Conservation (phyloP, 2,113 vertebrate genomes). For the Ancistrus triradiatus region DNA sequence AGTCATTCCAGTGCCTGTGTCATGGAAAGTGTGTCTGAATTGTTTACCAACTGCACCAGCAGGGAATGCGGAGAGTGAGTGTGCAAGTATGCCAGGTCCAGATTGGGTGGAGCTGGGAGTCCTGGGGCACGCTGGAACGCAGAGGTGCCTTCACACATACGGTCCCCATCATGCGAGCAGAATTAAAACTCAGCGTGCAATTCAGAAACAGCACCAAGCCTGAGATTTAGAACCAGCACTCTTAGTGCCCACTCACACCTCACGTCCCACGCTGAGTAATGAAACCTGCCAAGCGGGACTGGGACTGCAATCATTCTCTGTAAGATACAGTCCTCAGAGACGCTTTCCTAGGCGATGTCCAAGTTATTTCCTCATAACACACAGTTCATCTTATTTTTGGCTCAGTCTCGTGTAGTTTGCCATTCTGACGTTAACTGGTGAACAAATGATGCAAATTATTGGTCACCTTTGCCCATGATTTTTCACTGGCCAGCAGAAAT, state of each 20-base stretch:
- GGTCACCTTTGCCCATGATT: too few species aligned
- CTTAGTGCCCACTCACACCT: slow-evolving; percentile 40
- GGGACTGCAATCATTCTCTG: slow-evolving; percentile 10
- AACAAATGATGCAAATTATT: too few species aligned
- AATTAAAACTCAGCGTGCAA: slow-evolving; percentile 43
- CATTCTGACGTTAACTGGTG: too few species aligned
- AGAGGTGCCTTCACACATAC: slow-evolving; percentile 39
- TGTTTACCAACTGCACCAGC: slow-evolving; percentile 26
- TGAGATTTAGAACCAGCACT: too few species aligned
- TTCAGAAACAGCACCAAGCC: slow-evolving; percentile 15
- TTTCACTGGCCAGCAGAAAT: too few species aligned
- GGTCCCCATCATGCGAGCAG: slow-evolving; percentile 43
- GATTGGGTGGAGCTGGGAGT: slow-evolving; percentile 16
- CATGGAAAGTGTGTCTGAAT: slow-evolving; percentile 9
- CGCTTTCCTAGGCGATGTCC: too few species aligned
- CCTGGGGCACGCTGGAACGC: slow-evolving; percentile 16
- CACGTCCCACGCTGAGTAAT: slow-evolving; percentile 28
- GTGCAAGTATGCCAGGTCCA: slow-evolving; percentile 2
- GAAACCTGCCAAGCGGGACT: slow-evolving; percentile 27
- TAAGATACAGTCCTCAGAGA: neutral
- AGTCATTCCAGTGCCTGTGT: neutral
- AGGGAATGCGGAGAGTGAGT: slow-evolving; percentile 4
- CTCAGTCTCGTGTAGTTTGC: too few species aligned
- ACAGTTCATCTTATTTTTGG: neutral
- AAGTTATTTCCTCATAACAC: neutral